These are phyloP conservation scores for Galerucella nymphaeae DNA, from an alignment of 2,888 invertebrate genomes.

Conservation along the genomic window DNA sequence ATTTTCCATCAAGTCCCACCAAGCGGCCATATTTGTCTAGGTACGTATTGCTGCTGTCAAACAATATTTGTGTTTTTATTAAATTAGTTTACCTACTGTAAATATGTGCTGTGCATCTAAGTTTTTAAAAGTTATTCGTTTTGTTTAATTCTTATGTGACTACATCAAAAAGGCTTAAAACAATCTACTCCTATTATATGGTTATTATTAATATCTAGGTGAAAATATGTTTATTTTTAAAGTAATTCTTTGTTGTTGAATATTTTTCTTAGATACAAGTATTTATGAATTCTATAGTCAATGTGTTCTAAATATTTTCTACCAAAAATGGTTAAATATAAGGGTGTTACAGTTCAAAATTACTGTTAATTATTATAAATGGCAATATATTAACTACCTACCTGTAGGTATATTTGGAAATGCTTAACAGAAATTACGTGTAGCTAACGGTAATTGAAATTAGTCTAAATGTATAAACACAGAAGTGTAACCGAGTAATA, in stretches of 20 bases:
- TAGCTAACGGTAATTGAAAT: not conserved
- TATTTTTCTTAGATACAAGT: not conserved
- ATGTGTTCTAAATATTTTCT: not conserved
- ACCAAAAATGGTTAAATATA: no score
- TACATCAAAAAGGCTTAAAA: not conserved
- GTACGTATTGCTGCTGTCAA: constrained; percentile 18
- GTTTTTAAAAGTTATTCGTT: not conserved
- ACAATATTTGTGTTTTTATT: constrained; percentile 16
- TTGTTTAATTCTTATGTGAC: not conserved
- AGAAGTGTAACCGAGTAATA: not conserved
- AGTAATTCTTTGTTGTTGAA: not conserved
- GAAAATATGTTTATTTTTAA: not conserved
- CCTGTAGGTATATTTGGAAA: not conserved
- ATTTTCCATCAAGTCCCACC: constrained; percentile 9
- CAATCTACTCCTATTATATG: not conserved
- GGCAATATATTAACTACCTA: not conserved
- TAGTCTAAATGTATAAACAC: not conserved
- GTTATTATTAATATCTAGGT: not conserved
- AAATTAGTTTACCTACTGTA: not conserved
- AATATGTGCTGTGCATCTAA: not conserved
- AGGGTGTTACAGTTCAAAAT: not conserved
- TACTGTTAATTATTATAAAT: not conserved
- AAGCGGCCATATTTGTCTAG: constrained; percentile 28
- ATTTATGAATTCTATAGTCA: not conserved
- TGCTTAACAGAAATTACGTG: not conserved